Evolutionary conservation across 2,888 invertebrate genomes (phyloP), one percentile per base, ranked within the genome.

Genomic region (Aphodius granarius): DNA sequence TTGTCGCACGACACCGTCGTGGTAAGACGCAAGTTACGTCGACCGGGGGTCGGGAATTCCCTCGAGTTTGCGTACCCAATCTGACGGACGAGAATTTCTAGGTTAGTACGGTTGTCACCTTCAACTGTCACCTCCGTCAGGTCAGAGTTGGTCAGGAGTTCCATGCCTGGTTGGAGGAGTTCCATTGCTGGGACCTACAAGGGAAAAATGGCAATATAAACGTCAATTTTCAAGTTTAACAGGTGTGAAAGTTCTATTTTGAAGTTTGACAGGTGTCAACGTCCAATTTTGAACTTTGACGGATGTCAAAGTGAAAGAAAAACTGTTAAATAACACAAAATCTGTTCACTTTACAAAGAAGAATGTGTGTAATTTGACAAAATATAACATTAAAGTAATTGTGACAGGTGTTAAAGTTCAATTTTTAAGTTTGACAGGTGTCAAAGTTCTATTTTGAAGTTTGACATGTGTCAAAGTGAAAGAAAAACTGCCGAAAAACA

Each of bases 31-130:
- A 97, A 91, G 85, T 96, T 97, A 20, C 99, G 89, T 4, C 98
- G 89, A 4, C 98, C 99, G 3, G 98, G 97, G n/a, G 97, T 97
- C 16, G 98, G 98, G 89, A 94, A 96, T 82, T 94, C 92, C 75
- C 97, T 91, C 15, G 94, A 93, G 88, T 99, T 99, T 6, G 95
- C 94, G 88, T 99, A 99, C 72, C 97, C 94, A 80, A 99, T 93
- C 83, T 94, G 93, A 5, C 95, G 92, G 78, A 97, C 90, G 71
- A 97, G 86, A 1, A 93, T 94, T 87, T 97, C 97, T 80, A 98
- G 92, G 85, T 97, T 97, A 15, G 94, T 94, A 79, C 95, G 94
- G 85, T 96, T 96, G 85, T 95, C 95, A 1, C 97, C 97, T 84
- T 96, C 96, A 82, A 98, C 95, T 16, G 95, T 95, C 71, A 98